Percentiles rank a stretch among this genome's conserved stretches.
Evolutionary conservation across 2,888 invertebrate genomes (phyloP).

Genomic region (Dioctria linearis): DNA sequence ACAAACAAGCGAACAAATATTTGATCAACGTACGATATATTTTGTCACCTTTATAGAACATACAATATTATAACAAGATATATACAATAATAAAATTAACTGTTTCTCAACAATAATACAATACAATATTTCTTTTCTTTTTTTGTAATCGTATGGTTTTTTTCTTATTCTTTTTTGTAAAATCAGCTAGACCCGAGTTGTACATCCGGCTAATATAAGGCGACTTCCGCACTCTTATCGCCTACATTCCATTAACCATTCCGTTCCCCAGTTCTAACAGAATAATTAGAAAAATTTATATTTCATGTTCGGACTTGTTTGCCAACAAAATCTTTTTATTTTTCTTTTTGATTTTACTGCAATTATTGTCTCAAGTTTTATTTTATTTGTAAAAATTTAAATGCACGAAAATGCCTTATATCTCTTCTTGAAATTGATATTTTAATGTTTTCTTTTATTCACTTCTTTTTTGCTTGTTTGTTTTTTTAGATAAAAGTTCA

Average conservation of each 20-base stretch:
- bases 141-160: slow-evolving; percentile 27
- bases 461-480: not conserved
- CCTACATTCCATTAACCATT: not conserved
- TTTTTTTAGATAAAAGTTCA: slow-evolving; percentile 1
- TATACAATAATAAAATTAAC: slow-evolving; percentile 40
- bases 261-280: not conserved
- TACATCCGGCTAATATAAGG: not conserved
- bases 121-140: slow-evolving; percentile 7
- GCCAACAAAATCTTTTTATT: slow-evolving; percentile 27
- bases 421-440: slow-evolving; percentile 19
- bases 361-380: slow-evolving; percentile 41
- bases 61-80: slow-evolving; percentile 52
- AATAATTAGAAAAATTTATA: slow-evolving; percentile 28
- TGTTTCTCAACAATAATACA: slow-evolving; percentile 41
- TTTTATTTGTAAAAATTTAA: slow-evolving; percentile 24
- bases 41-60: slow-evolving; percentile 50
- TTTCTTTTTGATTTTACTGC: slow-evolving; percentile 43
- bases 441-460: not conserved
- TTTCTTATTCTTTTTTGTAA: not conserved
- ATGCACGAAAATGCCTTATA: slow-evolving; percentile 15
- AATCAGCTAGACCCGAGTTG: slow-evolving; percentile 35
- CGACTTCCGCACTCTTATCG: not conserved
- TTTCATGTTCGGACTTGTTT: slow-evolving; percentile 39
- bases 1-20: not conserved
- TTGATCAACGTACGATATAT: slow-evolving; percentile 53